Evolutionary conservation across 2,888 invertebrate genomes (phyloP), one percentile per base, ranked within the genome.

Genomic region (Crocallis elinguaria): DNA sequence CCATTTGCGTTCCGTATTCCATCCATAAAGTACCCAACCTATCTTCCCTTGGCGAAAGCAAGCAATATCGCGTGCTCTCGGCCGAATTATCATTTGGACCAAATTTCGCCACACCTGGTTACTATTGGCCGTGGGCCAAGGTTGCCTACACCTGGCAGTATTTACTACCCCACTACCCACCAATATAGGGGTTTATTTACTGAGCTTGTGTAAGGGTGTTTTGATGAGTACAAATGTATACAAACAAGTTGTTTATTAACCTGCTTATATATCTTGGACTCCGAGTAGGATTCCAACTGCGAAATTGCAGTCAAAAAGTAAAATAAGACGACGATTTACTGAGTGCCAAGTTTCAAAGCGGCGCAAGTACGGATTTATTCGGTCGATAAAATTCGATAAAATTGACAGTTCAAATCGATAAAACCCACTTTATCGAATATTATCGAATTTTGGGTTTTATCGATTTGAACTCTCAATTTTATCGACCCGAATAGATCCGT

Each of bases 91-190:
- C 52, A 52, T 52, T 32, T 25, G 41, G 42, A 6, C 36, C 42
- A 25, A 43, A 43, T 43, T 53, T 44, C 43, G 21, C 33, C 43
- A 43, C 48, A 54, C 48, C 53, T 49, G 53, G 27, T 3, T 14
- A 32, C 11, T 13, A 33, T 52, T 54, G 53, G 53, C 42, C n/a
- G 25, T 21, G 38, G 19, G 53, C 53, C 53, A 54, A 54, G 33
- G 53, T 54, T 48, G 38, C 8, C n/a, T 29, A 38, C 53, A 45
- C 51, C 51, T 52, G 45, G 14, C 29, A n/a, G 14, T 51, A 32
- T 52, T 52, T 52, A 42, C 45, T 39, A 44, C 33, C n/a, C 8
- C 21, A 43, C 45, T 46, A 41, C 13, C 25, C n/a, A 9, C 29
- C 27, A 12, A 33, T 39, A 29, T 30, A 43, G 11, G 13, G 11